Base-by-base conservation (phyloP, 2,888 invertebrate genomes). In the Crossocerus cetratus region DNA sequence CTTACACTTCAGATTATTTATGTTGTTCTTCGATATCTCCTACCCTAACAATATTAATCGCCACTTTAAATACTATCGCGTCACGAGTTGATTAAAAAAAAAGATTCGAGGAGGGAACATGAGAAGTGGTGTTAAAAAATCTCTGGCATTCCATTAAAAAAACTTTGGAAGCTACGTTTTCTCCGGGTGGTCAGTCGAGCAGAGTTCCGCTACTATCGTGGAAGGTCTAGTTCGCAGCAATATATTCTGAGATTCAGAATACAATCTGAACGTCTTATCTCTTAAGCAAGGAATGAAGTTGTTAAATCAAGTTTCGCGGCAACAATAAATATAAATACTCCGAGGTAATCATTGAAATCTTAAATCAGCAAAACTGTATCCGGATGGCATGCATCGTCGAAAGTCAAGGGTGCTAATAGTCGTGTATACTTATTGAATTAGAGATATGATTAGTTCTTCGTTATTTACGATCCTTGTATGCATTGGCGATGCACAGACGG, bases 1-100 rank as follows among this genome's bases (percentile, higher is more conserved):
- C 83, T 86, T 88, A 88, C 84, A 88, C 75, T 84, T 87, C 85
- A 83, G 83, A 83, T 87, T 85, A 84, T 75, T 81, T 75, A 69
- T 84, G 84, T 85, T 83, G 74, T 80, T 85, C 80, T 82, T 82
- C 49, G 84, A 81, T 86, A 84, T 79, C 82, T 82, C 78, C 80
- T 84, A 83, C 65, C 76, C 82, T 82, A 86, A 76, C 75, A 72
- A 75, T 81, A 79, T 82, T 81, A 81, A 72, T 60, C 67, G 78
- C 72, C 76, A 82, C 76, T 81, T 86, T 84, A 87, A 87, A 86
- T 84, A 87, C 86, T 86, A 86, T 80, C 76, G 83, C 80, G 81
- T 85, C 81, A 70, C 58, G 57, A 74, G 63, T 63, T 74, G 53
- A 64, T 67, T 57, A 63, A 74, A 74, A 58, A 61, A 73, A 44